Base-by-base conservation (phyloP, 2,113 vertebrate species). In the Rhagologus leucostigma region DNA sequence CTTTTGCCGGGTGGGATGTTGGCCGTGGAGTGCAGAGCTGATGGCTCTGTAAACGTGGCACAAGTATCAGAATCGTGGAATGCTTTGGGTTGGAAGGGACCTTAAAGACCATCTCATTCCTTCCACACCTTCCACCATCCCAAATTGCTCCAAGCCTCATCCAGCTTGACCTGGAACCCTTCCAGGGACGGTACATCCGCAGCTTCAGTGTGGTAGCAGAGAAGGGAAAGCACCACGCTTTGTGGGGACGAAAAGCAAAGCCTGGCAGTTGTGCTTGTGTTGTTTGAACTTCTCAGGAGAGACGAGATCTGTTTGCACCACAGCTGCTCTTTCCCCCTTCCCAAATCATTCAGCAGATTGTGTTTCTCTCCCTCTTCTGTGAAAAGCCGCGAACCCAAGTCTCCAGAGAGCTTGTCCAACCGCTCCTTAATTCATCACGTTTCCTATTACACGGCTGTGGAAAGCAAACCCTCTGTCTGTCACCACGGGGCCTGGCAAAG, bases 301-400 rank as follows among this genome's bases (percentile, higher is more conserved):
- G 84, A 75, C 39, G 80, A 50, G 69, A 53, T 88, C 63, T 65
- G 87, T 93, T 62, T 57, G 57, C 41, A n/a, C 46, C 52, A 12
- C 59, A 87, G 75, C 92, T 93, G 78, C 79, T 94, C 50, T 60
- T 32, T 56, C 55, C 59, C n/a, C 24, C 26, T 91, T 47, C 52
- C 74, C 6, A 2, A 41, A 80, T 90, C 75, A 22, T 53, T 90
- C 87, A 52, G 29, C 79, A 82, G 41, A 16, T 92, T 35, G 41
- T 62, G 41, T 81, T 75, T 84, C 68, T 85, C 44, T 39, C 49
- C 23, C 14, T 41, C 17, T 70, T 41, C 53, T 49, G n/a, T 71
- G 59, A 8, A 33, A 65, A 69, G 59, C 53, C 63, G 52, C 81
- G 71, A 95, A 89, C 59, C 57, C 24, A 33, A 10, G 35, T 33